Evolutionary conservation across 2,888 invertebrate species (phyloP).

Genomic region (Hecatera dysodea): DNA sequence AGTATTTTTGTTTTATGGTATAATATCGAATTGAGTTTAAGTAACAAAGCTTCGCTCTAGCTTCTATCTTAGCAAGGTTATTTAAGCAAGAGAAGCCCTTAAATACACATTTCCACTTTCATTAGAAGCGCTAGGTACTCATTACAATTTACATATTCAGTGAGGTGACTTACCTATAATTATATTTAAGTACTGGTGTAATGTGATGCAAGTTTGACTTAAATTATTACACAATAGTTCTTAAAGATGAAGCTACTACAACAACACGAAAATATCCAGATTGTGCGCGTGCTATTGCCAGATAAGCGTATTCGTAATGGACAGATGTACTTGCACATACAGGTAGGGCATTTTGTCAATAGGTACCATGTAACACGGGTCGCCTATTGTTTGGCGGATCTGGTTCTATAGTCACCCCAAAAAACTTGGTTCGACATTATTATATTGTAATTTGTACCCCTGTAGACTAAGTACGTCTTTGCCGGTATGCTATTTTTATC

Average conservation of each 20-base stretch:
- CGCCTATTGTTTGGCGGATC: constrained; percentile 10
- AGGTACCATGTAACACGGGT: neutral
- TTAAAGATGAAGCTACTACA: neutral
- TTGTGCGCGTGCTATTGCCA: neutral
- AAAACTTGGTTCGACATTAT: neutral
- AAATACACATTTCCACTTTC: neutral
- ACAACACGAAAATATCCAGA: neutral
- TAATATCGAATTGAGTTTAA: neutral
- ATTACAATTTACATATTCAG: neutral
- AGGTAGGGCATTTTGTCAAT: constrained; percentile 17
- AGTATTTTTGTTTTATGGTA: constrained; percentile 65
- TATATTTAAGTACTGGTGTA: neutral
- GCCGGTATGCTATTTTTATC: neutral
- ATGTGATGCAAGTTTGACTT: neutral
- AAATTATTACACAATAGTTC: neutral
- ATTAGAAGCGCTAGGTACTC: neutral
- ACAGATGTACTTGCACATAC: constrained; percentile 17
- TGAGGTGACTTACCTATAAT: constrained; percentile 9
- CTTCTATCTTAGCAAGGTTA: neutral
- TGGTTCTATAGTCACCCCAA: constrained; percentile 21
- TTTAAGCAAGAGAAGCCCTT: neutral
- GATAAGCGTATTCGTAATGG: neutral
- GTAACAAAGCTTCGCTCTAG: neutral
- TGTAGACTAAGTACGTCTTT: neutral
- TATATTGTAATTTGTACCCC: neutral